Percentiles rank a stretch among this genome's conserved stretches.
phyloP scores from a whole-genome alignment of 2,797 vertebrate species.

The Ctenosaura bakeri region DNA sequence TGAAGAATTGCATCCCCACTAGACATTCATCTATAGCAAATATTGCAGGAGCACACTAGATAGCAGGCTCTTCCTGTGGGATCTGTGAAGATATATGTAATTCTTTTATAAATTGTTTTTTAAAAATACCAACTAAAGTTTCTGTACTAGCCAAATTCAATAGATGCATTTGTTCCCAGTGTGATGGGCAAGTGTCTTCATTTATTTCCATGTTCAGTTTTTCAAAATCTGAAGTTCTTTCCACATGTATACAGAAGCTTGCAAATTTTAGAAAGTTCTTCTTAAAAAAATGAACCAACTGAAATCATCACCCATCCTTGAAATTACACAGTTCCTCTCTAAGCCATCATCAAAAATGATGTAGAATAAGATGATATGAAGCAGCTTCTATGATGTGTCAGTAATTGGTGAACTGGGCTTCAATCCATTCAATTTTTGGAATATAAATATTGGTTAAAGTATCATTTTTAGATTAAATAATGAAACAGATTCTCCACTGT shows the following conservation, averaged over 20 bases:
- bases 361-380: background rate
- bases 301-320: background rate
- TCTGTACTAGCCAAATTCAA: too few relatives aligned
- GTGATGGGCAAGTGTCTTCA: background rate
- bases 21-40: too few relatives aligned
- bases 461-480: conserved; percentile 19
- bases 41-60: too few relatives aligned
- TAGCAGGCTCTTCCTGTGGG: too few relatives aligned
- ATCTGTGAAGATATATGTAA: too few relatives aligned
- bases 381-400: background rate
- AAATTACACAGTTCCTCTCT: background rate
- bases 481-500: background rate
- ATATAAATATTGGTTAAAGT: conserved; percentile 13
- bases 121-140: too few relatives aligned
- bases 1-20: too few relatives aligned
- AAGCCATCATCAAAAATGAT: background rate
- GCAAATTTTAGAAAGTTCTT: background rate
- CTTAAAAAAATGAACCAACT: background rate
- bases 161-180: too few relatives aligned
- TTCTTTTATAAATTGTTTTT: too few relatives aligned
- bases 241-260: background rate
- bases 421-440: background rate
- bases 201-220: background rate
- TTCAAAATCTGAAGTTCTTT: background rate
- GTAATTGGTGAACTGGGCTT: background rate